phyloP scores from a whole-genome alignment of 2,113 vertebrate species.

The Carollia perspicillata region DNA sequence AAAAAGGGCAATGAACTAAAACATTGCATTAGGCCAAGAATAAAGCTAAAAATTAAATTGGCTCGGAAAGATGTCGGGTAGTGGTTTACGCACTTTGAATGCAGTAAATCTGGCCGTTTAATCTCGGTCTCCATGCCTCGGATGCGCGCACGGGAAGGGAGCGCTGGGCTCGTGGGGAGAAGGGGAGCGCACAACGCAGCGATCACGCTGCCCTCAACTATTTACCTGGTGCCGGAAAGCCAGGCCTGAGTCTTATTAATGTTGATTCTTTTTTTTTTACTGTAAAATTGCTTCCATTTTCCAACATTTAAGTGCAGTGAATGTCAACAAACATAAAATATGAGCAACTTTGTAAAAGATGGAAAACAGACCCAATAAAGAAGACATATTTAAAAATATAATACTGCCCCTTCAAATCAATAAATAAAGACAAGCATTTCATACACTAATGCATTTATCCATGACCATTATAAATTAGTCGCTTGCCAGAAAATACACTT shows the following conservation, averaged over 20 bases:
- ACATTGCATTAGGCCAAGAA: constrained; percentile 89
- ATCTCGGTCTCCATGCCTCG: constrained; percentile 80
- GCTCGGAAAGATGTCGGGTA: constrained; percentile 83
- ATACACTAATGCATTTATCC: constrained; percentile 90
- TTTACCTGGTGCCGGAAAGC: constrained; percentile 41
- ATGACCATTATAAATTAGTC: constrained; percentile 89
- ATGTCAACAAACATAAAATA: constrained; percentile 80
- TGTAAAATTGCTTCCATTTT: constrained; percentile 77
- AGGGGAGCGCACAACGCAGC: background rate
- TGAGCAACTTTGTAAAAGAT: constrained; percentile 80
- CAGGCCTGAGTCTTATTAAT: constrained; percentile 45
- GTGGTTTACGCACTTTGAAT: constrained; percentile 85
- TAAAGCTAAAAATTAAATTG: constrained; percentile 89
- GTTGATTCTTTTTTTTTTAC: constrained; percentile 69
- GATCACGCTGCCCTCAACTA: constrained; percentile 9
- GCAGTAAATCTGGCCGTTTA: constrained; percentile 84
- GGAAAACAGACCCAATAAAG: constrained; percentile 83
- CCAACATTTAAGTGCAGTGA: constrained; percentile 80
- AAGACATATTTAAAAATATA: constrained; percentile 85
- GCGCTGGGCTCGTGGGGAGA: constrained; percentile 34
- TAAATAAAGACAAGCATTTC: constrained; percentile 90
- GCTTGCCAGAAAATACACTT: constrained; percentile 91
- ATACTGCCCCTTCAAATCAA: constrained; percentile 86
- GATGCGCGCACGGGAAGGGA: constrained; percentile 75
- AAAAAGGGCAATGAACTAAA: constrained; percentile 89